These are phyloP conservation scores for Catharus bicknelli DNA, from an alignment of 2,113 vertebrate genomes.

Conservation along the genomic window DNA sequence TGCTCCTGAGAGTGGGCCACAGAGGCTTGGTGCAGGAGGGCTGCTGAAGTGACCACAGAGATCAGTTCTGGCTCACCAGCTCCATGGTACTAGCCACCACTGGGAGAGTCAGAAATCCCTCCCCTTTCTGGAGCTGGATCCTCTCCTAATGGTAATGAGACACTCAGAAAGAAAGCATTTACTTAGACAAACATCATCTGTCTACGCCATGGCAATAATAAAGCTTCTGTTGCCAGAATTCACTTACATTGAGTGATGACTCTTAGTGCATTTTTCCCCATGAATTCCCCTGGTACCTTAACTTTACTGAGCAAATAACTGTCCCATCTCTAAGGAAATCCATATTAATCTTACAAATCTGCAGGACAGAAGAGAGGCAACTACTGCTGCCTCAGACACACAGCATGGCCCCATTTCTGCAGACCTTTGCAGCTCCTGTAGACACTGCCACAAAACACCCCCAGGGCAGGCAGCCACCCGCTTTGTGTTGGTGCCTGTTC, in stretches of 20 bases:
- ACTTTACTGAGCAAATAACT: conserved; percentile 42
- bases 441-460: background rate
- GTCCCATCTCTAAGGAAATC: conserved; percentile 5
- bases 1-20: background rate
- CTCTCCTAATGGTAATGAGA: conserved; percentile 61
- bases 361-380: background rate
- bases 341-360: conserved; percentile 21
- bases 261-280: conserved; percentile 44
- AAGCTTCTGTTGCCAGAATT: conserved; percentile 59
- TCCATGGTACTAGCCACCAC: background rate
- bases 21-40: background rate
- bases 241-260: conserved; percentile 52
- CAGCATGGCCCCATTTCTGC: background rate
- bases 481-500: background rate
- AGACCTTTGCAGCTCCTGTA: background rate
- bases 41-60: background rate
- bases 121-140: conserved; percentile 16
- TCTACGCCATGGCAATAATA: conserved; percentile 58
- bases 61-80: background rate
- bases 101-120: background rate
- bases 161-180: conserved; percentile 50
- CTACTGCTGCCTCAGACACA: background rate
- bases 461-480: background rate
- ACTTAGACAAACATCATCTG: conserved; percentile 62
- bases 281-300: conserved; percentile 41